Base-by-base conservation (phyloP, 2,113 vertebrate species). In the Coreoperca whiteheadi region DNA sequence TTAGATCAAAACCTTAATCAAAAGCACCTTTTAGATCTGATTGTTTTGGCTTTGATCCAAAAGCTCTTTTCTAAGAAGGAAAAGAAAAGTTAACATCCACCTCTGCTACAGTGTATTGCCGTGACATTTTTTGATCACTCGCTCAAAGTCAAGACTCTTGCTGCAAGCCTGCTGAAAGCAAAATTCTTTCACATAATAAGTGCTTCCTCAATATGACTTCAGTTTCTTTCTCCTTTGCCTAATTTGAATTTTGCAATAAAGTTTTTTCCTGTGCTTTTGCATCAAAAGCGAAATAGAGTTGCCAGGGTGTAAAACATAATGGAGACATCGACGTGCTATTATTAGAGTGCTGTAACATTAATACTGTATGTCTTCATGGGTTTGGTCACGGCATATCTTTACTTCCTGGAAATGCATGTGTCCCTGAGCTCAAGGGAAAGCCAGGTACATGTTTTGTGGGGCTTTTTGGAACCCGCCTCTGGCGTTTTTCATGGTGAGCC, bases 51-150 rank as follows among this genome's bases (percentile, higher is more conserved):
- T 68, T 71, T 51, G 41, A 85, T 43, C 51, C 59, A 67, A 57
- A 57, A 70, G 39, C 15, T 28, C 0, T 25, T 68, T 48, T n/a
- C 20, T 1, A 14, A 64, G 23, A 43, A 23, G 37, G 59, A 76
- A 70, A 23, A 43, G 59, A 76, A 70, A 20, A 32, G 37, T 78
- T 48, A 18, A 32, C 56, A 63, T 63, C 63, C 63, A 71, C 76
- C 73, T 79, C 77, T 51, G 77, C 76, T 79, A 18, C 71, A 43
- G 28, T 79, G 73, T 79, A 77, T 53, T 64, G 73, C 72, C 5
- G 20, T 91, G 91, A 87, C 87, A 87, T 91, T 91, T 88, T 80
- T 61, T 59, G 79, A 87, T 88, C 56, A 72, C 59, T 81, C 20
- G 39, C 82, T 82, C 75, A 91, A 93, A 82, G 76, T 87, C 87